Conservation (phyloP, 2,888 invertebrate genomes). For the Stegana nigrithorax region DNA sequence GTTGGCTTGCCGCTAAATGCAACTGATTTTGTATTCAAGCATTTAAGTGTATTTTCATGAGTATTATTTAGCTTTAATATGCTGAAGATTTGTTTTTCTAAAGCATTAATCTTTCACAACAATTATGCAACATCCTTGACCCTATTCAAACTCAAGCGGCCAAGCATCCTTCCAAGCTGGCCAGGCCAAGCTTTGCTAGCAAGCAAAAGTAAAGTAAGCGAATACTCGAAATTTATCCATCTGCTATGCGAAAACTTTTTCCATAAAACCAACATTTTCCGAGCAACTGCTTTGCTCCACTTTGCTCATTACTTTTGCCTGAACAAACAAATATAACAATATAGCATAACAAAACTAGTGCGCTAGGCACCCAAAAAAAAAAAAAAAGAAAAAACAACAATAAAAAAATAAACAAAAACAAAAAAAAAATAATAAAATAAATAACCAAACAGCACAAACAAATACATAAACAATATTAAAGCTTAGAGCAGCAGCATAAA, state of each 20-base stretch:
- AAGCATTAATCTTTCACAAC: not conserved
- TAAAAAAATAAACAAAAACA: no score
- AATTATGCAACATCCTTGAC: not conserved
- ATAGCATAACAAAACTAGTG: not conserved
- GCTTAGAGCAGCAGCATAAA: not conserved
- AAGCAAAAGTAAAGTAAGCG: no score
- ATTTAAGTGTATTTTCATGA: not conserved
- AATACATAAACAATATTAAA: not conserved
- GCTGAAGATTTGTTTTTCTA: not conserved
- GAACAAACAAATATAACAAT: slow-evolving; percentile 7
- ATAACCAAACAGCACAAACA: not conserved
- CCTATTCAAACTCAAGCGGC: not conserved
- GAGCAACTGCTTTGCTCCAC: slow-evolving; percentile 2
- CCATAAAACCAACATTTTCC: not conserved
- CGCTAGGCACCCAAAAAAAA: no score
- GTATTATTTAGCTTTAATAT: not conserved
- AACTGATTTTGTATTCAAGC: not conserved
- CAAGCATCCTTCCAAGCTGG: not conserved
- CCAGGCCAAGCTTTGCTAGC: no score
- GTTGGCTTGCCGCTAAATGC: not conserved
- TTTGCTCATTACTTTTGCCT: slow-evolving; percentile 15
- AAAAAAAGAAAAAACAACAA: no score
- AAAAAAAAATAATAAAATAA: no score
- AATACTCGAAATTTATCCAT: no score
- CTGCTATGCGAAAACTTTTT: slow-evolving; percentile 1